These are phyloP conservation scores for Elaphurus davidianus DNA, from an alignment of 2,113 vertebrate species.

Conservation along the genomic window DNA sequence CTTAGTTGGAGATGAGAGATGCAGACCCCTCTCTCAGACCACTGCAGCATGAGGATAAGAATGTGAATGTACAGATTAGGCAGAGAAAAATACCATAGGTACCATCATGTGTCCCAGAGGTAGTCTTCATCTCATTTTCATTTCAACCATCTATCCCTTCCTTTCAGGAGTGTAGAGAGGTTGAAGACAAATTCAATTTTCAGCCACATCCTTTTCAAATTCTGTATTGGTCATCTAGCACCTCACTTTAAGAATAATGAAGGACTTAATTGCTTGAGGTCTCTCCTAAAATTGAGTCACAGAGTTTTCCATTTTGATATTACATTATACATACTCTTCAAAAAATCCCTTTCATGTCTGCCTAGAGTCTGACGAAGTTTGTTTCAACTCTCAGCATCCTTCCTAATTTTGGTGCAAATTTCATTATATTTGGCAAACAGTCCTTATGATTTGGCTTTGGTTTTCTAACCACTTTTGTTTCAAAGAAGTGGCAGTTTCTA, in stretches of 20 bases:
- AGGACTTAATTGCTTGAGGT: neutral
- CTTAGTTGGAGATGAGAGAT: neutral
- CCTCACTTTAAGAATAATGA: neutral
- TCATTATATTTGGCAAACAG: neutral
- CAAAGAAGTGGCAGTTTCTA: neutral
- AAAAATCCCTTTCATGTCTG: neutral
- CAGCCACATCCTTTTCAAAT: neutral
- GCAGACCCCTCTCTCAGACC: neutral
- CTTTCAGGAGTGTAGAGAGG: neutral
- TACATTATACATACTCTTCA: neutral
- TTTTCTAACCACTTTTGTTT: neutral
- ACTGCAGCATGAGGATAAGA: neutral
- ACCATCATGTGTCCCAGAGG: neutral
- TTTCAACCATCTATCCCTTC: neutral
- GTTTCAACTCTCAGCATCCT: neutral
- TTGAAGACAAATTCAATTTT: neutral
- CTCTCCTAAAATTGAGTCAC: neutral
- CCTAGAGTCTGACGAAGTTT: neutral
- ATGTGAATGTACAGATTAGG: neutral
- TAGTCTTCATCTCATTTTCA: neutral
- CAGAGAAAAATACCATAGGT: neutral
- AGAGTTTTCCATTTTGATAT: neutral
- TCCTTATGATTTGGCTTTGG: neutral
- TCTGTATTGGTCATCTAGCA: neutral
- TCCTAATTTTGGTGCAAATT: neutral